Conservation (phyloP, 1,140 invertebrate species). For the Cryptotermes secundus region DNA sequence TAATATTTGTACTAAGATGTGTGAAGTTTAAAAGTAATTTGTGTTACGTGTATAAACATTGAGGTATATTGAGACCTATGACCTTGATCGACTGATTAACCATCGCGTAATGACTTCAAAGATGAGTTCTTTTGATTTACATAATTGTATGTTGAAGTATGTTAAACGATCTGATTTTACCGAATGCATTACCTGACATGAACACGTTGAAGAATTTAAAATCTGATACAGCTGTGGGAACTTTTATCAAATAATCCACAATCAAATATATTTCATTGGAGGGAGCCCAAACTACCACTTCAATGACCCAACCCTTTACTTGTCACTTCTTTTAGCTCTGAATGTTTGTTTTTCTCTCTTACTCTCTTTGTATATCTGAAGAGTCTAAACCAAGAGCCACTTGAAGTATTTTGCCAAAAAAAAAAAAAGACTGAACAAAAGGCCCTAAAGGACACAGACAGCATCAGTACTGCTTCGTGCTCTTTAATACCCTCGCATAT, state of each 20-base stretch:
- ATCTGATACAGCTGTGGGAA: neutral
- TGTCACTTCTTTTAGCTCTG: neutral
- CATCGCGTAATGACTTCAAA: too few species aligned
- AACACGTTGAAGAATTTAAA: neutral
- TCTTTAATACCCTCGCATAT: neutral
- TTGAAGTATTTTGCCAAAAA: neutral
- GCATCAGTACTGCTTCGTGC: neutral
- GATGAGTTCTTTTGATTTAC: too few species aligned
- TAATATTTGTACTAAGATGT: too few species aligned
- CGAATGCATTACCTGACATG: too few species aligned
- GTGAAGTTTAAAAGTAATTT: too few species aligned
- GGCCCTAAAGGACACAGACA: neutral
- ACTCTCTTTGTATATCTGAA: neutral
- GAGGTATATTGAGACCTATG: too few species aligned
- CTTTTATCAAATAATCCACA: neutral
- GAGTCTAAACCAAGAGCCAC: neutral
- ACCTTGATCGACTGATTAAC: too few species aligned
- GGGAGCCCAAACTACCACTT: neutral
- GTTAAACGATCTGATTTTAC: too few species aligned
- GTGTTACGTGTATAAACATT: too few species aligned
- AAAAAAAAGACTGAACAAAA: too few species aligned
- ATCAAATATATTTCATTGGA: conserved; percentile 4
- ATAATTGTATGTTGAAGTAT: too few species aligned
- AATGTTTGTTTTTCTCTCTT: neutral
- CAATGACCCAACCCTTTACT: neutral